These are phyloP conservation scores for Brachionus paranguensis DNA, from an alignment of 1,140 invertebrate species.

Conservation along the genomic window DNA sequence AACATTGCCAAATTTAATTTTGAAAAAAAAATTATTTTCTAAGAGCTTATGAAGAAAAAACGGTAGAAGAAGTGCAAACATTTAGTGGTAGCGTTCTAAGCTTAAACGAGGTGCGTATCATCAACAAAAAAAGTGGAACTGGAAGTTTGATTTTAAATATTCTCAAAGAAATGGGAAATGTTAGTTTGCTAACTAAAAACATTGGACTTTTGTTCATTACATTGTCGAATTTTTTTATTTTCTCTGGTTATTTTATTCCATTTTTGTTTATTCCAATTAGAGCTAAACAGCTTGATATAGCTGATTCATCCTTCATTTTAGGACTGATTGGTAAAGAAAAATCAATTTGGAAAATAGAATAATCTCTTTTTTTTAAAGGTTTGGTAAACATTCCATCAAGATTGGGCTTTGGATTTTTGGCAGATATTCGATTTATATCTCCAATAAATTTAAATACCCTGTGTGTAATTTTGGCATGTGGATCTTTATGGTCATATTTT, in stretches of 20 bases:
- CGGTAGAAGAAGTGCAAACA: neutral
- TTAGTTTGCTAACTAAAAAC: slow-evolving; percentile 4
- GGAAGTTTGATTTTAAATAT: neutral
- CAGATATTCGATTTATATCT: neutral
- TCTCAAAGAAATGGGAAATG: slow-evolving; percentile 28
- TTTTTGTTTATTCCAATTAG: slow-evolving; percentile 20
- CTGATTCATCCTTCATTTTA: neutral
- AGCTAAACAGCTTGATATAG: slow-evolving; percentile 1
- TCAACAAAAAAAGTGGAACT: neutral
- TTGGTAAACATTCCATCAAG: slow-evolving; percentile 23
- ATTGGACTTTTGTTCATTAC: slow-evolving; percentile 1
- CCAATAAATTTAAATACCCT: slow-evolving; percentile 20
- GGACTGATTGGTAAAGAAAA: neutral
- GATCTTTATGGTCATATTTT: neutral
- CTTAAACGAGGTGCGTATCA: neutral
- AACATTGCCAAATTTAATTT: neutral
- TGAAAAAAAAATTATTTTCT: neutral
- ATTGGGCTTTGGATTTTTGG: slow-evolving; percentile 5
- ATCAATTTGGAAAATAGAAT: neutral
- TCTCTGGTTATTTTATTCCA: slow-evolving; percentile 31
- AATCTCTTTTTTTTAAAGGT: neutral
- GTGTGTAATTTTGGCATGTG: neutral
- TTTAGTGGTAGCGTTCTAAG: slow-evolving; percentile 26
- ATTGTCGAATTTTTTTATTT: slow-evolving; percentile 21
- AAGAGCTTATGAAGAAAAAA: neutral